These are phyloP conservation scores for Agrochola lota DNA, from an alignment of 2,888 invertebrate species.

Conservation along the genomic window DNA sequence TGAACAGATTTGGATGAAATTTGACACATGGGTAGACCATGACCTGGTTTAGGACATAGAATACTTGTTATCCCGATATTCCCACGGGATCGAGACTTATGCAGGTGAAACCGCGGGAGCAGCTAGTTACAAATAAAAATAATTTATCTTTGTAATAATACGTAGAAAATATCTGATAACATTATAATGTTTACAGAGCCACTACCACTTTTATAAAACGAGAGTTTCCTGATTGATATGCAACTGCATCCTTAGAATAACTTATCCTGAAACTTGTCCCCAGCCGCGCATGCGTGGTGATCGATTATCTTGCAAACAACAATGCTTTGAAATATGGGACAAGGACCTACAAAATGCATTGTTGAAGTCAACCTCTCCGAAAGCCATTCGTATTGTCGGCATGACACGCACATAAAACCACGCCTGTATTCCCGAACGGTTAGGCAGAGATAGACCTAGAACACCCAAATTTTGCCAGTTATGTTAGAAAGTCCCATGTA, in stretches of 20 bases:
- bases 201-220: background rate
- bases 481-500: background rate
- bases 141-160: too few relatives aligned
- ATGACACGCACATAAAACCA: background rate
- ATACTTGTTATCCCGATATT: too few relatives aligned
- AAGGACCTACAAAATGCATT: constrained; percentile 8
- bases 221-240: background rate
- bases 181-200: background rate
- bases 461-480: background rate
- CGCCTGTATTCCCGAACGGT: too few relatives aligned
- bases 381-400: background rate
- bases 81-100: too few relatives aligned
- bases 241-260: constrained; percentile 25
- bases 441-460: background rate
- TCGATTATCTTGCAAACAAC: constrained; percentile 32
- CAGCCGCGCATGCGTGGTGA: constrained; percentile 40
- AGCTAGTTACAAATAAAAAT: too few relatives aligned
- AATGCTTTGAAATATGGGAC: constrained; percentile 32
- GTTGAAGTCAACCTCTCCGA: background rate
- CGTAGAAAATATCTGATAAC: background rate
- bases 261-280: constrained; percentile 17
- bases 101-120: too few relatives aligned
- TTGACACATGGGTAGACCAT: too few relatives aligned
- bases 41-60: too few relatives aligned
- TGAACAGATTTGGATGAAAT: too few relatives aligned